Percentiles rank a stretch among this genome's conserved stretches.
Evolutionary conservation across 2,113 vertebrate species (phyloP).

Genomic region (Melanerpes formicivorus): DNA sequence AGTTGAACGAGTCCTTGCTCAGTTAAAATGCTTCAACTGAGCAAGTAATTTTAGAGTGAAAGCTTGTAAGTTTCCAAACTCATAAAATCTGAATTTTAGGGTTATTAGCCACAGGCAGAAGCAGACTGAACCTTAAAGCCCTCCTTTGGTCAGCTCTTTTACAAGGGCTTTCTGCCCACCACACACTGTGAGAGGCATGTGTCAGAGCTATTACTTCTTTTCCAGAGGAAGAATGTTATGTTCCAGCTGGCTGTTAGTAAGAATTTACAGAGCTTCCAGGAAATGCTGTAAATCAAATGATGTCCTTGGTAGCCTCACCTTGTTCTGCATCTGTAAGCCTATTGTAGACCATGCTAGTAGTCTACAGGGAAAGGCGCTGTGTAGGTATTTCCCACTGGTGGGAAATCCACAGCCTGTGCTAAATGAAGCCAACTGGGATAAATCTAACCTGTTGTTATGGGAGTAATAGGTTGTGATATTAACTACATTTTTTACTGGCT

Average conservation of each 20-base stretch:
- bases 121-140: background rate
- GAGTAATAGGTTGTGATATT: background rate
- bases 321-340: background rate
- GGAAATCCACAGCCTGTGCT: background rate
- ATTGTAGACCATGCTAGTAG: background rate
- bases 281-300: background rate
- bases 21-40: background rate
- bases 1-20: background rate
- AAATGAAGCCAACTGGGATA: background rate
- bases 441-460: background rate
- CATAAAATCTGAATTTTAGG: background rate
- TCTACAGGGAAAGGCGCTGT: background rate
- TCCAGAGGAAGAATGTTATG: background rate
- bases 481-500: background rate
- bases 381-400: background rate
- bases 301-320: background rate
- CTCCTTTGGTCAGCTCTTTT: background rate
- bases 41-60: background rate
- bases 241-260: background rate
- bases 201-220: background rate
- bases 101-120: background rate
- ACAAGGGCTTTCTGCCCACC: background rate
- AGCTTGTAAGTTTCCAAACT: background rate
- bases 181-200: background rate
- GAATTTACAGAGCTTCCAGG: background rate